These are phyloP conservation scores for Antheraea mylitta DNA, from an alignment of 1,140 invertebrate species.

Conservation along the genomic window DNA sequence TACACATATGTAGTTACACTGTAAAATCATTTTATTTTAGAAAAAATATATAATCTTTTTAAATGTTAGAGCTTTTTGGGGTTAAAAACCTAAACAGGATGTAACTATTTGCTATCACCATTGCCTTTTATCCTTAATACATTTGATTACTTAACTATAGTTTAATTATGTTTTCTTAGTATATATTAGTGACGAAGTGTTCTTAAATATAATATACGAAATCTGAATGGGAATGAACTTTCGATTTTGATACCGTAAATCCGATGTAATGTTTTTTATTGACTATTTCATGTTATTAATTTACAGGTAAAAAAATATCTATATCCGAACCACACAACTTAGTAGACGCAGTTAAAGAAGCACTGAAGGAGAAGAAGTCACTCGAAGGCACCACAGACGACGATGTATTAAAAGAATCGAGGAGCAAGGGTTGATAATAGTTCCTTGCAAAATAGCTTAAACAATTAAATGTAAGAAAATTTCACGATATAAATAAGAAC, in stretches of 20 bases:
- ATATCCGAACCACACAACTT: slow-evolving; percentile 79
- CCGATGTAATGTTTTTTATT: neutral
- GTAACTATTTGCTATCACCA: too few relatives aligned
- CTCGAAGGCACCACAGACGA: slow-evolving; percentile 47
- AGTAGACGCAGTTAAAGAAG: slow-evolving; percentile 81
- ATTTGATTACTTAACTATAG: too few relatives aligned
- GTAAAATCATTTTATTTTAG: too few relatives aligned
- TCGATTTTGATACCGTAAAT: neutral
- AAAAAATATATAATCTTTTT: too few relatives aligned
- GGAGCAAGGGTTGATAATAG: slow-evolving; percentile 59
- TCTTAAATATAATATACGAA: too few relatives aligned
- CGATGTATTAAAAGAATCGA: slow-evolving; percentile 66
- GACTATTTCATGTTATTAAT: slow-evolving; percentile 9
- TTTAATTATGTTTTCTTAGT: too few relatives aligned
- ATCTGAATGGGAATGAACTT: neutral
- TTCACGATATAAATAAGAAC: neutral
- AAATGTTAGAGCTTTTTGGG: too few relatives aligned
- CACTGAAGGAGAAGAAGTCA: slow-evolving; percentile 76
- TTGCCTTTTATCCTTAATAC: too few relatives aligned
- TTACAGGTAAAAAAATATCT: slow-evolving; percentile 82
- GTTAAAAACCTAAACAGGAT: too few relatives aligned
- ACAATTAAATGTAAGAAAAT: neutral
- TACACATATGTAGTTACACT: too few relatives aligned
- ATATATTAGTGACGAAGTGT: too few relatives aligned
- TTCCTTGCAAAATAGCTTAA: neutral